Evolutionary conservation across 2,888 invertebrate genomes (phyloP).

Genomic region (Criorhina ranunculi): DNA sequence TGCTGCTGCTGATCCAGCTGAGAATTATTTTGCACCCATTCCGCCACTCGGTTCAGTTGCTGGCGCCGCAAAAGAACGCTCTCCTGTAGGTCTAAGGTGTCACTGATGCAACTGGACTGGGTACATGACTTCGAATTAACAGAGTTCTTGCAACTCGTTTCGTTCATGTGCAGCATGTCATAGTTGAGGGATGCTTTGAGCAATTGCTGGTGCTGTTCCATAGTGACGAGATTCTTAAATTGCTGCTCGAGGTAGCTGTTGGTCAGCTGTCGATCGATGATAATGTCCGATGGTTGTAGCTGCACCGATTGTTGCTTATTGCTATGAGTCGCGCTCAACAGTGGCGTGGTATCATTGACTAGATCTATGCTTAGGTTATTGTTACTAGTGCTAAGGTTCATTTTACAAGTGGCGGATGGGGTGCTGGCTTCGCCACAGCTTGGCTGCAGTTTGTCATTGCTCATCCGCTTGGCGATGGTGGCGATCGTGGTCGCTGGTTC

Average conservation of each 20-base stretch:
- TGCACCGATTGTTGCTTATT: slow-evolving; percentile 38
- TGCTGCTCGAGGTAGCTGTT: slow-evolving; percentile 74
- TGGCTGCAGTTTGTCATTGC: slow-evolving; percentile 56
- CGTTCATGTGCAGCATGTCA: slow-evolving; percentile 75
- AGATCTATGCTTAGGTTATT: slow-evolving; percentile 71
- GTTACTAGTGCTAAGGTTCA: slow-evolving; percentile 71
- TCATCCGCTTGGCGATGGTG: slow-evolving; percentile 56
- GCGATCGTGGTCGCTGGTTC: slow-evolving; percentile 57
- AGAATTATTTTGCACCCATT: slow-evolving; percentile 90
- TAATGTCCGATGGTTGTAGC: slow-evolving; percentile 47
- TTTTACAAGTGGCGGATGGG: slow-evolving; percentile 60
- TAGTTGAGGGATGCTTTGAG: slow-evolving; percentile 71
- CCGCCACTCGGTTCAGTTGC: slow-evolving; percentile 89
- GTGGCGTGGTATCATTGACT: slow-evolving; percentile 68
- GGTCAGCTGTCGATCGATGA: slow-evolving; percentile 68
- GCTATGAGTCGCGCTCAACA: slow-evolving; percentile 77
- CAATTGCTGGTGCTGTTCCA: slow-evolving; percentile 62
- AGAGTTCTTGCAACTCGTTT: slow-evolving; percentile 81
- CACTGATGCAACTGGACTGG: slow-evolving; percentile 83
- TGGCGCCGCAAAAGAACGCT: slow-evolving; percentile 86
- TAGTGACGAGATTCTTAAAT: slow-evolving; percentile 69
- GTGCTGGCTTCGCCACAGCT: slow-evolving; percentile 55
- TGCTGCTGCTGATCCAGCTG: slow-evolving; percentile 84
- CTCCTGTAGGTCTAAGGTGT: slow-evolving; percentile 83
- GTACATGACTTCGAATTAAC: slow-evolving; percentile 80